Base-by-base conservation (phyloP, 2,888 invertebrate genomes). In the Tetranychus piercei region DNA sequence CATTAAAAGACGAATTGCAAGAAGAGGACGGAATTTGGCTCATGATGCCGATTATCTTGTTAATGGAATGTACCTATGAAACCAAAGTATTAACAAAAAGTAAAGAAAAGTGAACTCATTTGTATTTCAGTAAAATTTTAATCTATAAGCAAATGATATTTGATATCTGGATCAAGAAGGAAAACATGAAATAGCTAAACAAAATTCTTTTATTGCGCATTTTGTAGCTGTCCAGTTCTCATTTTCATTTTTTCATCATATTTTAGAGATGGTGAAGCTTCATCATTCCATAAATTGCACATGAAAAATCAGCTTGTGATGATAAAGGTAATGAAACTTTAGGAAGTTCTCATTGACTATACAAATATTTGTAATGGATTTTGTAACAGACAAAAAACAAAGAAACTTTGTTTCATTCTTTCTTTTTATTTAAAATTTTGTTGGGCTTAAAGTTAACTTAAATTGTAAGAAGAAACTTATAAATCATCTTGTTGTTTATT, bases 41-140 rank as follows among this genome's bases (percentile, higher is more conserved):
- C 79, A 94, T 82, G 95, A 95, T 84, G 93, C 94, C 0, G 95
- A 95, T 85, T 95, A 94, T 84, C 86, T 96, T 80, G 94, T 96
- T 80, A 95, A 96, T 84, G 95, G 69, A 69, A 69, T 69, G 69
- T 69, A 69, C 34, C 69, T 69, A 20, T 69, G 69, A 69, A 69
- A 55, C 55, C 55, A 55, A 55, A 55, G 55, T 55, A 55, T 55
- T 55, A 55, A 55, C 9, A 55, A 55, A 15, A 55, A 15, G 15
- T 55, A 15, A 55, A 9, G 15, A 55, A 55, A 9, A 55, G 15
- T 55, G 9, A 55, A 55, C 9, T 55, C 55, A 55, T 15, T 15
- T 15, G 55, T 9, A 55, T 6, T 1, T 15, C 11, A 55, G 55
- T 15, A 15, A 55, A 55, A 55, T 15, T 15, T 11, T 15, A 55